Conservation (phyloP, 2,797 vertebrate species). For the Amblyopsis hoosieri region DNA sequence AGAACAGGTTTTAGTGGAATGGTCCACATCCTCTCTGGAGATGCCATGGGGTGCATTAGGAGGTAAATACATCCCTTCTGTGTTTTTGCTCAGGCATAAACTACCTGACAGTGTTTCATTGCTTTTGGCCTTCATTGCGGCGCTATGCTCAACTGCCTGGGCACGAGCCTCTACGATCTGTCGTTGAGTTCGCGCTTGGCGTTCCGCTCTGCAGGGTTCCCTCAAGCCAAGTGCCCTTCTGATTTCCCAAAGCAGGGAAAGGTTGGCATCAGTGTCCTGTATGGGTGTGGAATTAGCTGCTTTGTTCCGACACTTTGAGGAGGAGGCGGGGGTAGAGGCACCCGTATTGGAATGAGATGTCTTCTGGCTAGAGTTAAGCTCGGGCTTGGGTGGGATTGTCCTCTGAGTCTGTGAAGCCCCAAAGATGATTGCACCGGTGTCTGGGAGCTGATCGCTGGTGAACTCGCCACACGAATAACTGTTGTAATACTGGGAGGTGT, state of each 20-base stretch:
- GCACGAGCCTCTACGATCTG: slow-evolving; percentile 19
- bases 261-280: slow-evolving; percentile 8
- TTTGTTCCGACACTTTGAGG: background rate
- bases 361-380: background rate
- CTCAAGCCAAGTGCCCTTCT: slow-evolving; percentile 53
- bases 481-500: too few species aligned
- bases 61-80: too few species aligned
- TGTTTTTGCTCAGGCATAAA: too few species aligned
- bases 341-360: background rate
- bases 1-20: too few species aligned
- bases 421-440: slow-evolving; percentile 23
- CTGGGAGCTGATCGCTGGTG: slow-evolving; percentile 32
- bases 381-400: too few species aligned
- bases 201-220: slow-evolving; percentile 58
- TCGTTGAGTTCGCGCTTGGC: slow-evolving; percentile 46
- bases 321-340: background rate
- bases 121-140: too few species aligned
- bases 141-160: too few species aligned
- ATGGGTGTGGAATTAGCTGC: background rate
- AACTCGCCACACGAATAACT: slow-evolving; percentile 7
- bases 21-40: too few species aligned
- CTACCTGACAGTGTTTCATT: too few species aligned
- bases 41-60: too few species aligned
- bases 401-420: background rate
- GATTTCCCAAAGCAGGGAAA: slow-evolving; percentile 56